Conservation (phyloP, 2,888 invertebrate genomes). For the Diachrysia chrysitis region DNA sequence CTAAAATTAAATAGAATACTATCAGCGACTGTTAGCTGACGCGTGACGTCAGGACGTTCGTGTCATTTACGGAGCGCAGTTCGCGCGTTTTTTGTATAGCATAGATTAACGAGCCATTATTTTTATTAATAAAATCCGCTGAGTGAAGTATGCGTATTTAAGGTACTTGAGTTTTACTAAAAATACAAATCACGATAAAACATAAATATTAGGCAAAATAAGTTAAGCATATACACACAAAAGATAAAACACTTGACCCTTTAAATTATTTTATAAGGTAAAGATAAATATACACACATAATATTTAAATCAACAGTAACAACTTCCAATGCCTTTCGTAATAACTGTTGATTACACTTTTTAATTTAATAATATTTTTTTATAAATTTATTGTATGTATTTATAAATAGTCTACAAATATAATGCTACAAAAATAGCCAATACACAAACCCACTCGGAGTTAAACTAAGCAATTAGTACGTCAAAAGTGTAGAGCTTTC, state of each 20-base stretch:
- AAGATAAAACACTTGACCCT: too few relatives aligned
- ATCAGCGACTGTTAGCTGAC: constrained; percentile 72
- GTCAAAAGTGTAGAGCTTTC: constrained; percentile 69
- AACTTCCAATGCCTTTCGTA: too few relatives aligned
- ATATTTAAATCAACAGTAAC: too few relatives aligned
- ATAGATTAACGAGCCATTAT: not conserved
- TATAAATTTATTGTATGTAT: not conserved
- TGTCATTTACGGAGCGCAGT: constrained; percentile 53
- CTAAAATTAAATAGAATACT: constrained; percentile 77
- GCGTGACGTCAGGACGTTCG: constrained; percentile 62
- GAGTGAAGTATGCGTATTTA: not conserved
- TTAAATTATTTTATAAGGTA: too few relatives aligned
- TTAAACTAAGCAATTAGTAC: constrained; percentile 69
- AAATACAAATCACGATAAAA: too few relatives aligned
- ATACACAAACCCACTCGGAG: constrained; percentile 40
- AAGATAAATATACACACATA: too few relatives aligned
- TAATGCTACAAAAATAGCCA: constrained; percentile 46
- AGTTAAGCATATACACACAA: too few relatives aligned
- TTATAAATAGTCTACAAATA: not conserved
- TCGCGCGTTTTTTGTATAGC: constrained; percentile 13
- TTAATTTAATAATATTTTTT: too few relatives aligned
- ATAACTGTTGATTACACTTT: too few relatives aligned
- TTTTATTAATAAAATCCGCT: not conserved
- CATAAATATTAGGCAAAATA: too few relatives aligned
- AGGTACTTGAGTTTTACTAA: too few relatives aligned